Evolutionary conservation across 2,797 vertebrate genomes (phyloP).

Genomic region (Eremophila alpestris): DNA sequence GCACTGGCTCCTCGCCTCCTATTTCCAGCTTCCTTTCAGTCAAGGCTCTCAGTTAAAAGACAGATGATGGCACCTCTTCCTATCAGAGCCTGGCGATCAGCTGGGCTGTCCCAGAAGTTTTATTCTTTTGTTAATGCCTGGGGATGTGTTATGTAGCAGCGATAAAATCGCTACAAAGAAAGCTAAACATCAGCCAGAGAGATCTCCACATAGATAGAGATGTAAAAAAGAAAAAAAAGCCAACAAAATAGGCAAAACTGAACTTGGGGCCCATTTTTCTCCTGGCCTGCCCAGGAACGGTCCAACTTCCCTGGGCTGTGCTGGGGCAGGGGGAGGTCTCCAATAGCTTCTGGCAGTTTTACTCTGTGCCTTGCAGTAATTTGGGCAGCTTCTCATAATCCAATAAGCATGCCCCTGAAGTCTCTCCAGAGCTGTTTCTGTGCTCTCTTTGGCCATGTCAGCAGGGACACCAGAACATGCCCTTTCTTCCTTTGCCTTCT

Average conservation of each 20-base stretch:
- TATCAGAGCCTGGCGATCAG: conserved; percentile 75
- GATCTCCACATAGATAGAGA: conserved; percentile 32
- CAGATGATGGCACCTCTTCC: conserved; percentile 59
- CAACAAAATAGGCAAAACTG: background rate
- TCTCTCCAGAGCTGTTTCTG: background rate
- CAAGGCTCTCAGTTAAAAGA: conserved; percentile 67
- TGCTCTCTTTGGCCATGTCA: background rate
- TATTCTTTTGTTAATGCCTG: conserved; percentile 70
- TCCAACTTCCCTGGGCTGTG: background rate
- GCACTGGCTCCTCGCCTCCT: conserved; percentile 77
- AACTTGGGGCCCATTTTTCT: background rate
- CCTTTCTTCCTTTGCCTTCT: background rate
- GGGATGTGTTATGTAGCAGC: conserved; percentile 61
- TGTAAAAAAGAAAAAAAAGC: background rate
- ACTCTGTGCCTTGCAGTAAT: background rate
- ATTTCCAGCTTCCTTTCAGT: conserved; percentile 76
- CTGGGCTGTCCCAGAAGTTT: conserved; percentile 68
- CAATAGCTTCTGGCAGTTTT: background rate
- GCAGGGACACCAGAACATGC: rapidly evolving
- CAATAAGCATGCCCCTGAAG: too few relatives aligned
- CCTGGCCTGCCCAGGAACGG: background rate
- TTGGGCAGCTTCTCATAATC: background rate
- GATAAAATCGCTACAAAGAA: conserved; percentile 62
- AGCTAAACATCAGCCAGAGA: conserved; percentile 60
- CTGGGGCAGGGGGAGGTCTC: background rate